These are phyloP conservation scores for Drosophila pectinifera DNA, from an alignment of 1,140 invertebrate genomes.

Conservation along the genomic window DNA sequence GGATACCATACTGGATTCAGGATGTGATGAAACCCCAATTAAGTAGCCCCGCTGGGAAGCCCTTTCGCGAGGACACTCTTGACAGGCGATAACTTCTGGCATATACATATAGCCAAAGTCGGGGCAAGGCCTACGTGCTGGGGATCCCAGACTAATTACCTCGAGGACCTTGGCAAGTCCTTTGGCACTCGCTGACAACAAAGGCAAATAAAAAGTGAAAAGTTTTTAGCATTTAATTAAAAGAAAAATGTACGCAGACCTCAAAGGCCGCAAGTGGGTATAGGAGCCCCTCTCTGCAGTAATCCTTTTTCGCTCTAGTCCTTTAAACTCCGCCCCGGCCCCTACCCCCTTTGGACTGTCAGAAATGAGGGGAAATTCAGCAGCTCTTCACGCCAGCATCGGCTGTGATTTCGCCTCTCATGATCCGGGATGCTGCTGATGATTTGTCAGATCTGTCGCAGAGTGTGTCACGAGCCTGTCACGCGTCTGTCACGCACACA, in stretches of 20 bases:
- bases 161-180: constrained; percentile 26
- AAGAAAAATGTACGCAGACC: constrained; percentile 56
- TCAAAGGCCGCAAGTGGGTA: constrained; percentile 19
- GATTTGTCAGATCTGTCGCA: constrained; percentile 58
- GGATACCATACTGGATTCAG: not conserved
- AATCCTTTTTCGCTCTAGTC: not conserved
- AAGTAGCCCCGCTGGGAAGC: not conserved
- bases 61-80: constrained; percentile 27
- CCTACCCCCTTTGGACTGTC: not conserved
- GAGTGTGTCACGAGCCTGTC: constrained; percentile 52
- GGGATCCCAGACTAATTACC: constrained; percentile 61
- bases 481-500: constrained; percentile 31
- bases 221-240: constrained; percentile 77
- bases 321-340: not conserved
- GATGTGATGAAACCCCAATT: not conserved
- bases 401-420: not conserved
- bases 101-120: constrained; percentile 1
- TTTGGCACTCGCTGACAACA: constrained; percentile 23
- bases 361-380: constrained; percentile 12
- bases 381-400: not conserved
- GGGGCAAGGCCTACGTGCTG: constrained; percentile 18
- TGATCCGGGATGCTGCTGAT: not conserved
- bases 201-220: constrained; percentile 43
- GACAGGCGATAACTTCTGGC: constrained; percentile 52
- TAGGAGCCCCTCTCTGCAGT: not conserved